A percentile compares a stretch with the other conserved stretches of the same genome.
Evolutionary conservation across 1,140 invertebrate genomes (phyloP).

Genomic region (Tetramorium simillimum): DNA sequence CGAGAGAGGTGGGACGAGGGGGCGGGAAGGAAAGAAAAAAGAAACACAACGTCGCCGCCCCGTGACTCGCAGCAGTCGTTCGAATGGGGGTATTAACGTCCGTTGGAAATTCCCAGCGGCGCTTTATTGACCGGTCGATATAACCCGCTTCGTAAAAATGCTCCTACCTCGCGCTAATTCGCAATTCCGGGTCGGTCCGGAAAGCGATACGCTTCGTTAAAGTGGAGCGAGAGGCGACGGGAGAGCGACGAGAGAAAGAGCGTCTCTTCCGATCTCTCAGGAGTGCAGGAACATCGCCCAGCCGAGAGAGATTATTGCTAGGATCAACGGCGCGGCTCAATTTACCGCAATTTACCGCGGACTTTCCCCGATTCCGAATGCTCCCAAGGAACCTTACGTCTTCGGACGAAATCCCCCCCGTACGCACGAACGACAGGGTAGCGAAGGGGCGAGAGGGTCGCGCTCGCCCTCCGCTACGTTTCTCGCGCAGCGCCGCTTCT

Average conservation of each 20-base stretch:
- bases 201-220: conserved; percentile 54
- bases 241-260: not conserved
- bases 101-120: conserved; percentile 55
- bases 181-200: conserved; percentile 55
- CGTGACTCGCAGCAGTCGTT: conserved; percentile 61
- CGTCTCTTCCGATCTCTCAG: not conserved
- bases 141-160: conserved; percentile 61
- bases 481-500: conserved; percentile 14
- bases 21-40: conserved; percentile 63
- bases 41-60: conserved; percentile 33
- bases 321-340: conserved; percentile 63
- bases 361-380: conserved; percentile 54
- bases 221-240: conserved; percentile 33
- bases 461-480: conserved; percentile 1
- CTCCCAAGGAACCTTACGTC: conserved; percentile 63
- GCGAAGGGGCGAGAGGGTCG: conserved; percentile 29
- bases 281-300: conserved; percentile 32
- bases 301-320: conserved; percentile 59
- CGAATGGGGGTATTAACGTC: conserved; percentile 66
- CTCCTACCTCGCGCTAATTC: conserved; percentile 57
- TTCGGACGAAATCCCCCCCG: conserved; percentile 54
- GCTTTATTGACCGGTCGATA: conserved; percentile 62
- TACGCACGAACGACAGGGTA: conserved; percentile 44
- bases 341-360: conserved; percentile 69
- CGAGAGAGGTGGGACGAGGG: not conserved